Percentiles rank a stretch among this genome's conserved stretches.
These are phyloP conservation scores for Epistrophella euchroma DNA, from an alignment of 2,888 invertebrate species.

Conservation along the genomic window DNA sequence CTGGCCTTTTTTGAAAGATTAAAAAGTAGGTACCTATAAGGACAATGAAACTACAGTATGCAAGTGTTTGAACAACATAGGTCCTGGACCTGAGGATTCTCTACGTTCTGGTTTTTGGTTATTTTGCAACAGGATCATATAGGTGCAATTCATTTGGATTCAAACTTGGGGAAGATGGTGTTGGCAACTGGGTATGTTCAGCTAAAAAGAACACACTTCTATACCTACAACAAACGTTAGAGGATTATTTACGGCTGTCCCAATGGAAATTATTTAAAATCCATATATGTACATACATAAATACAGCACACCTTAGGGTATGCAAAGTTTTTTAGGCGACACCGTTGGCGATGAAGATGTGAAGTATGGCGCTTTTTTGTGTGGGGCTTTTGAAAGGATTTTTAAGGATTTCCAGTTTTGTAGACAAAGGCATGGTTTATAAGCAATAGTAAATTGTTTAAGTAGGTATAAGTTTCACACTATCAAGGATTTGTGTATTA, in stretches of 20 bases:
- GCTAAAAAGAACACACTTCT: conserved; percentile 41
- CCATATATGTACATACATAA: not conserved
- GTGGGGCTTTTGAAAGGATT: conserved; percentile 51
- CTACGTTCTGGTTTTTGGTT: conserved; percentile 20
- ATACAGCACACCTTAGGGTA: conserved; percentile 44
- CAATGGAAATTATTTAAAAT: conserved; percentile 67
- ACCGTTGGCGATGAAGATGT: conserved; percentile 19
- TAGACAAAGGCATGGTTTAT: conserved; percentile 17
- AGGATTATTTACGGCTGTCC: conserved; percentile 65
- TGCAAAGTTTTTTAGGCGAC: conserved; percentile 1
- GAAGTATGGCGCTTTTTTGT: conserved; percentile 30
- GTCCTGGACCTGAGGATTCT: conserved; percentile 11
- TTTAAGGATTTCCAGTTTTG: conserved; percentile 33
- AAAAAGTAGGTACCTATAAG: conserved; percentile 5
- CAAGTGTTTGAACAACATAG: not conserved
- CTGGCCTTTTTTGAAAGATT: conserved; percentile 22
- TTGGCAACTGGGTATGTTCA: conserved; percentile 12
- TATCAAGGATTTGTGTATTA: conserved; percentile 33
- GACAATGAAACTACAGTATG: conserved; percentile 10
- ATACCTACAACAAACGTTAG: conserved; percentile 35
- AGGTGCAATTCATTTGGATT: conserved; percentile 76
- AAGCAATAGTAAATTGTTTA: conserved; percentile 50
- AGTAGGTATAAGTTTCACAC: conserved; percentile 51
- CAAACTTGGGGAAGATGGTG: conserved; percentile 34
- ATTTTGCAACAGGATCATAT: conserved; percentile 71